phyloP scores from a whole-genome alignment of 2,113 vertebrate genomes.

The Triplophysa siluroides region DNA sequence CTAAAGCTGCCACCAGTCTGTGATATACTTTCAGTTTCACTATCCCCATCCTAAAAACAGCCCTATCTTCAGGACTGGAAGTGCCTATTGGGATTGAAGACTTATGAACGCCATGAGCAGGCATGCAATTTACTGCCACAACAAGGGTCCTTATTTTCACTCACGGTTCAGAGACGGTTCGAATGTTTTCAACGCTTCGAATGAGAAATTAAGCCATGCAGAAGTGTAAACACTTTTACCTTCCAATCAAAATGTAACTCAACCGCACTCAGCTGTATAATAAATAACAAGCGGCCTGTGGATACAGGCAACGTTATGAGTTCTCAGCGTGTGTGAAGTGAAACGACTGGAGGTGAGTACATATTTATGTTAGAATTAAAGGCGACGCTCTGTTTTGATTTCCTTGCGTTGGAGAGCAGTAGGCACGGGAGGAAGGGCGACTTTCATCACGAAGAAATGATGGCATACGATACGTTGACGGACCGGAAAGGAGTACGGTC shows the following conservation, averaged over 20 bases:
- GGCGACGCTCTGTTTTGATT: conserved; percentile 54
- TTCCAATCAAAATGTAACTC: conserved; percentile 55
- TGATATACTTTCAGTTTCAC: conserved; percentile 57
- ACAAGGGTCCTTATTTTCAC: conserved; percentile 42
- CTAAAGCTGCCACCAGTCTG: conserved; percentile 37
- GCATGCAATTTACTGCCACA: conserved; percentile 37
- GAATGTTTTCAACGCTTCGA: conserved; percentile 32
- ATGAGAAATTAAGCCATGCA: conserved; percentile 43
- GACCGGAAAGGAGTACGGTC: neutral
- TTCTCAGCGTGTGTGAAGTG: conserved; percentile 11
- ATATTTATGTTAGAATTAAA: conserved; percentile 55
- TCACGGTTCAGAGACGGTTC: conserved; percentile 33
- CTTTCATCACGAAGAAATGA: conserved; percentile 36
- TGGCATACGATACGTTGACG: neutral
- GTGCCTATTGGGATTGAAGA: conserved; percentile 42
- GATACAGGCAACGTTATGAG: conserved; percentile 47
- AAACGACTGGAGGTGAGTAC: conserved; percentile 37
- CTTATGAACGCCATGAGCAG: conserved; percentile 45
- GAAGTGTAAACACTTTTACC: conserved; percentile 52
- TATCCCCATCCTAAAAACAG: conserved; percentile 50
- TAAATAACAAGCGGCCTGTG: conserved; percentile 42
- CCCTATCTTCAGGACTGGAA: conserved; percentile 20
- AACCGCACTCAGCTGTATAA: conserved; percentile 55
- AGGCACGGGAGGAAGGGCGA: conserved; percentile 25
- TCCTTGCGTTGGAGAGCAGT: conserved; percentile 39